Percentiles rank a stretch among this genome's conserved stretches.
phyloP scores from a whole-genome alignment of 2,113 vertebrate genomes.

The Scomber japonicus region DNA sequence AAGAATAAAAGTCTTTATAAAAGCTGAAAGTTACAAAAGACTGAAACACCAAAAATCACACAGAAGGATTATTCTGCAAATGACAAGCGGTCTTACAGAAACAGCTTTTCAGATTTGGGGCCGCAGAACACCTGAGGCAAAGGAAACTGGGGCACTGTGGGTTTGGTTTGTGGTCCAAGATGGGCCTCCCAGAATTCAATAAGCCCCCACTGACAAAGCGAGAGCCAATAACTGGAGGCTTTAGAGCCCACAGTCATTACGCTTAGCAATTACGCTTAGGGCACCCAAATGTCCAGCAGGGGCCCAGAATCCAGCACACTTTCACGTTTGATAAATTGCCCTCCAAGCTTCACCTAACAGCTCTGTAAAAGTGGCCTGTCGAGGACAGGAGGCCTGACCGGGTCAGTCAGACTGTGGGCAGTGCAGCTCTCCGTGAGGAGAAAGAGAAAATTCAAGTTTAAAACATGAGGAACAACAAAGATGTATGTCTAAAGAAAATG shows the following conservation, averaged over 20 bases:
- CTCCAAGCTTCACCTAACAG: slow-evolving; percentile 29
- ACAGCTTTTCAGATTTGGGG: slow-evolving; percentile 37
- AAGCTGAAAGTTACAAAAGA: no score
- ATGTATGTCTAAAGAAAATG: not conserved
- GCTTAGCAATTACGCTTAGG: no score
- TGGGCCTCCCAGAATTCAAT: slow-evolving; percentile 55
- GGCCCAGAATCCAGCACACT: slow-evolving; percentile 14
- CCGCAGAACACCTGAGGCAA: slow-evolving; percentile 41
- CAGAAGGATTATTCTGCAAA: no score
- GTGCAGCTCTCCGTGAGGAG: not conserved
- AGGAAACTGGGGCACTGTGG: slow-evolving; percentile 58
- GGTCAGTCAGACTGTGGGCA: slow-evolving; percentile 19
- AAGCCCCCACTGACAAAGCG: slow-evolving; percentile 48
- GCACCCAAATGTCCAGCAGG: no score
- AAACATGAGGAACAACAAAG: not conserved
- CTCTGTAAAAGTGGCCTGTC: slow-evolving; percentile 47
- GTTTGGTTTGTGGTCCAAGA: slow-evolving; percentile 42
- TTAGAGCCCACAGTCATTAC: slow-evolving; percentile 59
- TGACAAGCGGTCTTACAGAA: not conserved
- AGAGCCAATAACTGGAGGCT: slow-evolving; percentile 62
- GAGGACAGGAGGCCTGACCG: slow-evolving; percentile 13
- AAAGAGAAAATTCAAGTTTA: not conserved
- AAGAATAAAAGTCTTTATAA: no score
- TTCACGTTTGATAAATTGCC: slow-evolving; percentile 65
- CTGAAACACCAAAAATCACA: no score